A percentile compares a stretch with the other conserved stretches of the same genome.
These are phyloP conservation scores for Hemaris fuciformis DNA, from an alignment of 2,888 invertebrate species.

Conservation along the genomic window DNA sequence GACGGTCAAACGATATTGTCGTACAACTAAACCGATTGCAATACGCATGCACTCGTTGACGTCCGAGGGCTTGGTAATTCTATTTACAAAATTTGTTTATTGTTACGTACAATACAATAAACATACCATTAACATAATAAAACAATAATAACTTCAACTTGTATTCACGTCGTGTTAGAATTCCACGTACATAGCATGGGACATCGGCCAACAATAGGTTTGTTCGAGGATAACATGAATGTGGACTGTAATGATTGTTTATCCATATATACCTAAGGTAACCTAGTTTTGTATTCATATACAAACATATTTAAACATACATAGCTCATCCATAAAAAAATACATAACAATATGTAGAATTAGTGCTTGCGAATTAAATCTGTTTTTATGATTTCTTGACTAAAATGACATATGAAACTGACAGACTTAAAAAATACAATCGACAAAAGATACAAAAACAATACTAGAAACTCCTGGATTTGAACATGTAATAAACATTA, in stretches of 20 bases:
- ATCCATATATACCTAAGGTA: not conserved
- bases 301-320: too few relatives aligned
- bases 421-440: too few relatives aligned
- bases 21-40: not conserved
- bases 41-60: not conserved
- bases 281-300: not conserved
- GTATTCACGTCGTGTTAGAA: constrained; percentile 1
- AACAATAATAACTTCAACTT: not conserved
- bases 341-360: too few relatives aligned
- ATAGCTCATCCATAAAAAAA: too few relatives aligned
- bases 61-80: not conserved
- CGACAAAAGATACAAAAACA: too few relatives aligned
- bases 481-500: too few relatives aligned
- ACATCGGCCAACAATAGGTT: not conserved
- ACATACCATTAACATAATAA: not conserved
- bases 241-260: not conserved
- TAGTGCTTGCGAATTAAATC: too few relatives aligned
- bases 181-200: not conserved
- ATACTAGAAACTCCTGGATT: too few relatives aligned
- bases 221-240: not conserved
- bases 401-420: too few relatives aligned
- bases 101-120: not conserved
- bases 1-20: not conserved
- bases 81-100: constrained; percentile 3
- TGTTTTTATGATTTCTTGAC: too few relatives aligned